These are phyloP conservation scores for Clarias platycephalus DNA, from an alignment of 2,797 vertebrate genomes.

Conservation along the genomic window DNA sequence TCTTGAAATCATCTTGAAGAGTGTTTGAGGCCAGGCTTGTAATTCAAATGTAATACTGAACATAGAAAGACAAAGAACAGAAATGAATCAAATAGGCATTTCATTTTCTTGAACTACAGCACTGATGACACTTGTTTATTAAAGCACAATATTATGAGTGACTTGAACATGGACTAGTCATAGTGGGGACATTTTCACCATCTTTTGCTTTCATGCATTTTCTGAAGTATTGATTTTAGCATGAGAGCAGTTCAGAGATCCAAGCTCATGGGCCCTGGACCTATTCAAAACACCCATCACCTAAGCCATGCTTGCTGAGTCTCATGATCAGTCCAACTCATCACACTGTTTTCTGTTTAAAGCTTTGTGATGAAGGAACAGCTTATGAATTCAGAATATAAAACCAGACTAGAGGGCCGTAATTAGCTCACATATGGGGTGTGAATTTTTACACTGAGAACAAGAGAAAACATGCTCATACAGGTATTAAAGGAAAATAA, in stretches of 20 bases:
- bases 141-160: conserved; percentile 1
- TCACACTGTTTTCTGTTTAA: neutral
- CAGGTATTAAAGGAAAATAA: neutral
- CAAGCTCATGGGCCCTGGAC: neutral
- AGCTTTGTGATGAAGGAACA: neutral
- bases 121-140: conserved; percentile 9
- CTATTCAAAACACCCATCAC: neutral
- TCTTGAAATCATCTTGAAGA: conserved; percentile 19
- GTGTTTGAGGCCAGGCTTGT: conserved; percentile 16
- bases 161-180: neutral
- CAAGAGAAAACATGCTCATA: neutral
- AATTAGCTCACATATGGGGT: neutral
- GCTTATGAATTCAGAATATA: neutral
- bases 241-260: neutral
- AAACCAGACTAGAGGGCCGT: neutral
- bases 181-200: neutral
- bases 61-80: conserved; percentile 17
- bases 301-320: neutral
- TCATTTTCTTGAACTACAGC: neutral
- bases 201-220: neutral
- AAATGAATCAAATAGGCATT: conserved; percentile 13
- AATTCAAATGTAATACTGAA: conserved; percentile 5
- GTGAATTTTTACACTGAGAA: neutral
- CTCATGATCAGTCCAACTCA: neutral
- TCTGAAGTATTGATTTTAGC: neutral